phyloP scores from a whole-genome alignment of 2,888 invertebrate species.

The Drosophila neotestacea region DNA sequence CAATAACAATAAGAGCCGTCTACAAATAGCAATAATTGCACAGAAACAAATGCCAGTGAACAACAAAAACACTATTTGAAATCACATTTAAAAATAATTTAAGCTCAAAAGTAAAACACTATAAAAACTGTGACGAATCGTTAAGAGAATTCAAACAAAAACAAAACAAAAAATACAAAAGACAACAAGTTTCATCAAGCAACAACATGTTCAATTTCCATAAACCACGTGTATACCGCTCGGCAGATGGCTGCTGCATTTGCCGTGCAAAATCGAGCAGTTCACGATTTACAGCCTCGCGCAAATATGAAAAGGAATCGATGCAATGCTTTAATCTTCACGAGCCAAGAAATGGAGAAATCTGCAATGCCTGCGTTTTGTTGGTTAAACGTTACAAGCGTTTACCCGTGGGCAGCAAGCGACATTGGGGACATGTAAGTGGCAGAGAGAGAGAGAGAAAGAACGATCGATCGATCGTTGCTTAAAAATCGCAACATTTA shows the following conservation, averaged over 20 bases:
- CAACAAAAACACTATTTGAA: constrained; percentile 18
- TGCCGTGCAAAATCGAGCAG: constrained; percentile 95
- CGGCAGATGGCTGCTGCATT: constrained; percentile 93
- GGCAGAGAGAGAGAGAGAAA: neutral
- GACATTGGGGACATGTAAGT: constrained; percentile 92
- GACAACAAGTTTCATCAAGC: constrained; percentile 4
- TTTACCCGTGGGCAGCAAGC: constrained; percentile 89
- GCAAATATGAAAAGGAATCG: constrained; percentile 93
- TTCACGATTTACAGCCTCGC: constrained; percentile 93
- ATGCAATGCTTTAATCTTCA: constrained; percentile 91
- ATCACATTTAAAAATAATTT: constrained; percentile 18
- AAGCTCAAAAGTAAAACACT: constrained; percentile 6
- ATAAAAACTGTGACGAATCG: constrained; percentile 8
- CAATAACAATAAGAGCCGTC: constrained; percentile 36
- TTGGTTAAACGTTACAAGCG: constrained; percentile 93
- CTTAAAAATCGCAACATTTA: no score
- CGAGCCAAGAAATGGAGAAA: constrained; percentile 91
- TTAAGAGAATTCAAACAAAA: constrained; percentile 5
- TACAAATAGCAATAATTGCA: constrained; percentile 59
- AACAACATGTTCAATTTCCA: constrained; percentile 92
- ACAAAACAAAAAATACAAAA: constrained; percentile 9
- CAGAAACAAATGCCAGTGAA: constrained; percentile 47
- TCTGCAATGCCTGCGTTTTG: constrained; percentile 94
- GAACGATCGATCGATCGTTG: neutral
- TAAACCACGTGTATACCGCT: constrained; percentile 93